Base-by-base conservation (phyloP, 1,140 invertebrate genomes). In the Aleiodes sp. region DNA sequence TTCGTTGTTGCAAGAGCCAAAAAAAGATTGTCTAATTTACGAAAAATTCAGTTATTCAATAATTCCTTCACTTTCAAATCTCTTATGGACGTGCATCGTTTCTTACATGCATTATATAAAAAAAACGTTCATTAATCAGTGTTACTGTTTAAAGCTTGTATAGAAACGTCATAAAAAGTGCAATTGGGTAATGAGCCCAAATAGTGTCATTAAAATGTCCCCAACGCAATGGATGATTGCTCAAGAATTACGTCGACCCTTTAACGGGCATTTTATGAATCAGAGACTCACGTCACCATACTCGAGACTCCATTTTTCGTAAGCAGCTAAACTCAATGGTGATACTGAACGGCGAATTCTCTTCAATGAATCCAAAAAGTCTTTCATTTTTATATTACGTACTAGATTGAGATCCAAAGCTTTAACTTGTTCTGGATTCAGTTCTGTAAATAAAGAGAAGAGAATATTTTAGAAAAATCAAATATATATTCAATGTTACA, bases 291-390 rank as follows among this genome's bases (percentile, higher is more conserved):
- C 89, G 76, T 97, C 97, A 14, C 96, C 97, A 86, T 94, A 98
- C 73, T 95, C 93, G 72, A 92, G 89, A 76, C 97, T 98, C 96
- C 96, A 99, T 81, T 96, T 94, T 83, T 96, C 93, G 83, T 98
- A 98, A 2, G 90, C 90, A 26, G 91, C 90, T 29, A 98, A 88
- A 86, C 94, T 95, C 77, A 91, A 90, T 3, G 92, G 91, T 2
- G 94, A 95, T 2, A 98, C 96, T 65, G 95, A 97, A 67, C 94
- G 91, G 43, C 96, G 88, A 74, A 98, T 96, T 81, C 95, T 90
- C 78, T 95, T 94, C 60, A 98, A 84, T 2, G 96, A 94, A 75
- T 96, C 94, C 69, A 94, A 83, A 87, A 99, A 98, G 87, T 99
- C 97, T 77, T 92, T 89, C 78, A 94, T 91, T 21, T 90, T 94